These are phyloP conservation scores for Bufotes viridis DNA, from an alignment of 2,797 vertebrate genomes.

Conservation along the genomic window DNA sequence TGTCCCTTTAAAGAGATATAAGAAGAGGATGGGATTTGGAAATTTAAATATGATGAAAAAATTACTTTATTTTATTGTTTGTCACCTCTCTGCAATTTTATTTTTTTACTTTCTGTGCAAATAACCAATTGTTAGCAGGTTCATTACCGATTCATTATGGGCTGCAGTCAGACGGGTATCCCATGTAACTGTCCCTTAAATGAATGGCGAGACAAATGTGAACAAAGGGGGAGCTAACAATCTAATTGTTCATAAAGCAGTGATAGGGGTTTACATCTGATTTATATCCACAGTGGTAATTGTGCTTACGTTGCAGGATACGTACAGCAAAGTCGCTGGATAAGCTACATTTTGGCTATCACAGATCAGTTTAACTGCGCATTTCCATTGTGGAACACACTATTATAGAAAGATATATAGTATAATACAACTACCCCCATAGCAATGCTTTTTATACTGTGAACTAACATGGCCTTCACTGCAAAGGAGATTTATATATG, in stretches of 20 bases:
- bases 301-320: not conserved
- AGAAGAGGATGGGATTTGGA: no score
- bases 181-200: not conserved
- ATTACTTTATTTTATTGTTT: not conserved
- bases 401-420: not conserved
- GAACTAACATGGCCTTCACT: not conserved
- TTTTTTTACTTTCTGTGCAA: no score
- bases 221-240: not conserved
- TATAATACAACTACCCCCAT: not conserved
- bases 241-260: not conserved
- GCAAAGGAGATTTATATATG: no score
- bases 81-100: no score
- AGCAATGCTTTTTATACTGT: not conserved
- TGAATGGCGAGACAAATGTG: not conserved
- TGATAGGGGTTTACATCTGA: not conserved
- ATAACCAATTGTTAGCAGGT: no score
- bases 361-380: not conserved
- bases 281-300: not conserved
- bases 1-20: no score
- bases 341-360: slow-evolving; percentile 4
- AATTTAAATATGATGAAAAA: no score
- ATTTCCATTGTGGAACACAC: not conserved
- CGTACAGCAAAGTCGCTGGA: slow-evolving; percentile 20
- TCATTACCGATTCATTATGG: no score
- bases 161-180: no score